These are phyloP conservation scores for Lasioglossum marginatum DNA, from an alignment of 2,888 invertebrate species.

Conservation along the genomic window DNA sequence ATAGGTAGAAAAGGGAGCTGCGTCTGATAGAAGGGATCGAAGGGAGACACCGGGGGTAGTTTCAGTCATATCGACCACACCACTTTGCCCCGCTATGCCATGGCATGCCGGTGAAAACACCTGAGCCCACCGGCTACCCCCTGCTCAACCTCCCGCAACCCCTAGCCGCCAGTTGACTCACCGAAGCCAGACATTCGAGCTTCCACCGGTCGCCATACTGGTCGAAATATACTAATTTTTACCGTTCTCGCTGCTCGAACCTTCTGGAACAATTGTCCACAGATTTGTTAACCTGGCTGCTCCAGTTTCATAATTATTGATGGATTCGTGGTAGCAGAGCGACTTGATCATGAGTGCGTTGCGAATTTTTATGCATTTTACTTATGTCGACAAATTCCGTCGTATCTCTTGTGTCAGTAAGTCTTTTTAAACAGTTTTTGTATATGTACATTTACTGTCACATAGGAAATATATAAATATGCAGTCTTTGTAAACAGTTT, in stretches of 20 bases:
- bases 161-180: constrained; percentile 5
- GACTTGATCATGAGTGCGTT: neutral
- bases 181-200: constrained; percentile 35
- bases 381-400: neutral
- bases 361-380: neutral
- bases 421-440: too few relatives aligned
- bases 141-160: constrained; percentile 36
- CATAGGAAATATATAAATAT: too few relatives aligned
- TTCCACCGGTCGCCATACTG: neutral
- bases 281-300: neutral
- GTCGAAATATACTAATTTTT: constrained; percentile 61
- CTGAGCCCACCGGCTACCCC: constrained; percentile 70
- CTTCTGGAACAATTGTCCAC: neutral
- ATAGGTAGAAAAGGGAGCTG: constrained; percentile 61
- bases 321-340: neutral
- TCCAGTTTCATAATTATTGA: neutral
- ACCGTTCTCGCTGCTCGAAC: constrained; percentile 11
- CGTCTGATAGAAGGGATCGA: constrained; percentile 63
- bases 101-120: constrained; percentile 73
- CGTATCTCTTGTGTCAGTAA: too few relatives aligned
- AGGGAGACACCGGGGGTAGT: constrained; percentile 64
- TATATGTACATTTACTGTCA: too few relatives aligned
- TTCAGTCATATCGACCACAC: constrained; percentile 81
- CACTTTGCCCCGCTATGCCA: constrained; percentile 75
- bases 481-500: too few relatives aligned